These are phyloP conservation scores for Myotis planiceps DNA, from an alignment of 2,797 vertebrate species.

Conservation along the genomic window DNA sequence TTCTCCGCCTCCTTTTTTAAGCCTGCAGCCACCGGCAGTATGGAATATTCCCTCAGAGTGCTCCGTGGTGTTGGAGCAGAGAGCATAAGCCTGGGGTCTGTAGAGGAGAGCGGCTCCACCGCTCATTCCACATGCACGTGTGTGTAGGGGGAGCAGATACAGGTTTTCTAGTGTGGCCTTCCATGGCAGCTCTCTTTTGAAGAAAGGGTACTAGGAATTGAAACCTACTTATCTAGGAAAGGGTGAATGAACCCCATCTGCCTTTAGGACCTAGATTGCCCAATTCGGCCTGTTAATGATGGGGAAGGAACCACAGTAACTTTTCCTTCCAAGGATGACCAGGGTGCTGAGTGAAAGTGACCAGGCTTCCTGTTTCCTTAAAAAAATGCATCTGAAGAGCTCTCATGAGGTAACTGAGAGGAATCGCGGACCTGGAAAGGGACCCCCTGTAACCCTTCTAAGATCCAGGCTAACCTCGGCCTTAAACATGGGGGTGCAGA, in stretches of 20 bases:
- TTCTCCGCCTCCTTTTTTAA: background rate
- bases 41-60: background rate
- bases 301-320: background rate
- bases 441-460: background rate
- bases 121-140: accelerated
- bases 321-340: background rate
- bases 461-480: background rate
- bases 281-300: background rate
- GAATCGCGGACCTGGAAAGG: background rate
- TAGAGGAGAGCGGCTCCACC: background rate
- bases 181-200: background rate
- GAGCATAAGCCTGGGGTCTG: background rate
- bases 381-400: background rate
- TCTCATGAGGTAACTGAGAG: background rate
- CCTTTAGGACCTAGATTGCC: background rate
- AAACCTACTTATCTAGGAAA: background rate
- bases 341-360: background rate
- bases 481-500: background rate
- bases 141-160: background rate
- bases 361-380: background rate
- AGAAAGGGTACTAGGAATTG: background rate
- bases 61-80: background rate
- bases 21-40: background rate
- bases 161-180: background rate
- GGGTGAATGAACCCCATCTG: background rate